A percentile compares a stretch with the other conserved stretches of the same genome.
These are phyloP conservation scores for Esox niger DNA, from an alignment of 2,113 vertebrate species.

Conservation along the genomic window DNA sequence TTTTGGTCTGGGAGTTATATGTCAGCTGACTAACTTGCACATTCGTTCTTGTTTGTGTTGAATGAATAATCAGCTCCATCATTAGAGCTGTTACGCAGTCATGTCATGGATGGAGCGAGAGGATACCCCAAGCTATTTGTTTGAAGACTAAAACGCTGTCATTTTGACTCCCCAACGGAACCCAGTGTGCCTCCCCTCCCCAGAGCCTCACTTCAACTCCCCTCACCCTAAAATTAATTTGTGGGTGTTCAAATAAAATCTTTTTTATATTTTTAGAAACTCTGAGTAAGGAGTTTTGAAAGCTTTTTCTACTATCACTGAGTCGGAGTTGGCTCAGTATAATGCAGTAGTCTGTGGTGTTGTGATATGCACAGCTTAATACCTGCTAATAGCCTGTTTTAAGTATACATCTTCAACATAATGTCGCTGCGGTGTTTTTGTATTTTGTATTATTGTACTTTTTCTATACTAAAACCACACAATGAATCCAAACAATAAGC, in stretches of 20 bases:
- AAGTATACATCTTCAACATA: constrained; percentile 13
- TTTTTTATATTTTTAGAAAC: constrained; percentile 10
- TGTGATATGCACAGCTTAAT: constrained; percentile 16
- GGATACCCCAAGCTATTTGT: constrained; percentile 21
- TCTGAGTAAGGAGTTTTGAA: constrained; percentile 17
- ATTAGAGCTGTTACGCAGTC: constrained; percentile 8
- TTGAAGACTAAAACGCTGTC: constrained; percentile 34
- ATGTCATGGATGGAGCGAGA: constrained; percentile 5
- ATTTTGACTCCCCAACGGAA: constrained; percentile 11
- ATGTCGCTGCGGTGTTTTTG: not conserved
- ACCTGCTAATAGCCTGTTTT: constrained; percentile 16
- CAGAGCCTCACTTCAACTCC: constrained; percentile 12
- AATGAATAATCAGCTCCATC: constrained; percentile 16
- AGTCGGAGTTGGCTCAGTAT: constrained; percentile 19
- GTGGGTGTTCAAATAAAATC: constrained; percentile 19
- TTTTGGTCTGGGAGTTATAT: constrained; percentile 1
- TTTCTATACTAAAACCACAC: no score
- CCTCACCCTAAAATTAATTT: constrained; percentile 9
- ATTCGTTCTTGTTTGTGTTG: constrained; percentile 8
- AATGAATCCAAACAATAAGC: no score
- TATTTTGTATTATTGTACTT: no score
- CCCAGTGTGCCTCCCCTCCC: not conserved
- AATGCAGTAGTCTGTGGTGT: constrained; percentile 20
- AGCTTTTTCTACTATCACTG: constrained; percentile 15
- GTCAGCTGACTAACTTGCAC: constrained; percentile 1